Conservation (phyloP, 2,113 vertebrate genomes). For the Gymnocephalus cernua region DNA sequence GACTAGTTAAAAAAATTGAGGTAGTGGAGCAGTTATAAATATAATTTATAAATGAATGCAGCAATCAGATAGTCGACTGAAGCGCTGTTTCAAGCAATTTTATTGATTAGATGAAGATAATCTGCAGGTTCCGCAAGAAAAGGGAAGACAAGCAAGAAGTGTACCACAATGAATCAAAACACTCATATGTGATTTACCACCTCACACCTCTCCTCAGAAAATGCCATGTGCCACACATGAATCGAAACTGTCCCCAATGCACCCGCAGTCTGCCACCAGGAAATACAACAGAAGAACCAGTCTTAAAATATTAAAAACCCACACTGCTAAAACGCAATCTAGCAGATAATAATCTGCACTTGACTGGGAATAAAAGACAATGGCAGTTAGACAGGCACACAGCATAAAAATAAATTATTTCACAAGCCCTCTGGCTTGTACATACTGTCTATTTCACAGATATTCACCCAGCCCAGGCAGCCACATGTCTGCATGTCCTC, state of each 20-base stretch:
- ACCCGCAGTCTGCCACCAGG: constrained; percentile 45
- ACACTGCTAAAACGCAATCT: constrained; percentile 56
- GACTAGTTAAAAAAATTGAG: constrained; percentile 4
- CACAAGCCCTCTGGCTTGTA: constrained; percentile 76
- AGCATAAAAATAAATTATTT: constrained; percentile 81
- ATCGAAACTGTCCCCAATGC: constrained; percentile 44
- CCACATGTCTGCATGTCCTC: constrained; percentile 65
- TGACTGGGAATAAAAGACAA: constrained; percentile 72
- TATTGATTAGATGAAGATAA: constrained; percentile 35
- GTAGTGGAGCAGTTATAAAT: not conserved
- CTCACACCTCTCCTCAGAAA: constrained; percentile 35
- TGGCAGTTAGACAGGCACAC: constrained; percentile 79
- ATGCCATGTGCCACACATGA: constrained; percentile 45
- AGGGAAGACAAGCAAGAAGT: constrained; percentile 7
- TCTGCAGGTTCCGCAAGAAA: not conserved
- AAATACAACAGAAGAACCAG: constrained; percentile 53
- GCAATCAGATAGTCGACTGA: constrained; percentile 7
- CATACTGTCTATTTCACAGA: constrained; percentile 76
- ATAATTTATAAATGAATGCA: constrained; percentile 14
- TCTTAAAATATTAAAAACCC: constrained; percentile 70
- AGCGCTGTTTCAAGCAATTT: not conserved
- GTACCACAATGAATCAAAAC: constrained; percentile 34
- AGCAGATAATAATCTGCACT: constrained; percentile 68
- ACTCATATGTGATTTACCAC: constrained; percentile 32
- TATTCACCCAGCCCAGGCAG: constrained; percentile 60